These are phyloP conservation scores for Nomada fucata DNA, from an alignment of 2,888 invertebrate genomes.

Conservation along the genomic window DNA sequence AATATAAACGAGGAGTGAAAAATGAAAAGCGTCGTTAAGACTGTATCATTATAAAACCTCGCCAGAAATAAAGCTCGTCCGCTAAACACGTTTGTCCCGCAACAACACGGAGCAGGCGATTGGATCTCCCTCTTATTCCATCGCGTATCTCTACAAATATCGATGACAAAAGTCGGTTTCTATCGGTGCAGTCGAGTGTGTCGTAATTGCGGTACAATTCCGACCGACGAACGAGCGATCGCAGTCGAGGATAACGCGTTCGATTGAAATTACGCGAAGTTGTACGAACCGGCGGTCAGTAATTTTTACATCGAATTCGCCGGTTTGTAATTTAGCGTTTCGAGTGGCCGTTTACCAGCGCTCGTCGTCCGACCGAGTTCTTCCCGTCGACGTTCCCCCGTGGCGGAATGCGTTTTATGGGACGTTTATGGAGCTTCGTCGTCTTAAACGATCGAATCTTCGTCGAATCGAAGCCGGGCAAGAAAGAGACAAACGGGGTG, in stretches of 20 bases:
- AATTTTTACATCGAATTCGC: conserved; percentile 37
- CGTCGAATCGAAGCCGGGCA: conserved; percentile 26
- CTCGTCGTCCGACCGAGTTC: conserved; percentile 19
- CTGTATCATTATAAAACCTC: not conserved
- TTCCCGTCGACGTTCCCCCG: conserved; percentile 35
- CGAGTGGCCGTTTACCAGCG: conserved; percentile 5
- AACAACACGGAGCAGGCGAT: not conserved
- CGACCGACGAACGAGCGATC: conserved; percentile 1
- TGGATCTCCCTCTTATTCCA: not conserved
- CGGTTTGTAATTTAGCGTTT: conserved; percentile 7
- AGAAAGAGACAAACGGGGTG: conserved; percentile 52
- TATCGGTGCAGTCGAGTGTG: not conserved
- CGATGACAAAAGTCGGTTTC: not conserved
- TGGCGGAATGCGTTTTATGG: conserved; percentile 54
- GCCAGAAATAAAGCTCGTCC: too few species aligned
- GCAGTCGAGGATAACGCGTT: conserved; percentile 4
- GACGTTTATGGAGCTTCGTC: conserved; percentile 45
- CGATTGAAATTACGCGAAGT: conserved; percentile 30
- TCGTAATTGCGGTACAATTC: conserved; percentile 3
- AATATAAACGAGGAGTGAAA: too few species aligned
- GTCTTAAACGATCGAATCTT: conserved; percentile 63
- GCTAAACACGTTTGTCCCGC: not conserved
- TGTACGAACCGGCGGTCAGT: conserved; percentile 6
- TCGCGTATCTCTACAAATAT: not conserved
- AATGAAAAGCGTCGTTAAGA: not conserved